A percentile compares a stretch with the other conserved stretches of the same genome.
Evolutionary conservation across 2,888 invertebrate species (phyloP).

Genomic region (Fragum sueziense): DNA sequence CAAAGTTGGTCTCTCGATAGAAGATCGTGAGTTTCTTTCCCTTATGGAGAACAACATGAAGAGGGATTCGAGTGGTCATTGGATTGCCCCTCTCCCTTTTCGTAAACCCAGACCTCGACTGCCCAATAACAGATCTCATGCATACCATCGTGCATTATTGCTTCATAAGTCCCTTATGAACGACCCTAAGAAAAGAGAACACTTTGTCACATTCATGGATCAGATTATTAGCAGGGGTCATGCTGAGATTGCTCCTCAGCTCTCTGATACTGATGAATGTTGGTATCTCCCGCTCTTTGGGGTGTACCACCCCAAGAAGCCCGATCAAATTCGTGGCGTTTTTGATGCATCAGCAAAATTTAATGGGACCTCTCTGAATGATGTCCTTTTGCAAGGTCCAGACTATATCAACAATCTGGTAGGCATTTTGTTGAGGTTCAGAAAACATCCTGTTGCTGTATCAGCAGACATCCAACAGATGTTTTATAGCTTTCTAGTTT

Average conservation of each 20-base stretch:
- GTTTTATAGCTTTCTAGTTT: constrained; percentile 37
- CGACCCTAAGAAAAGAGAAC: constrained; percentile 4
- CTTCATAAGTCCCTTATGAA: constrained; percentile 14
- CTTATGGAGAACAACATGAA: constrained; percentile 23
- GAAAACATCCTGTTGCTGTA: constrained; percentile 32
- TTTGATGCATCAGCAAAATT: constrained; percentile 42
- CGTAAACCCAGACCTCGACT: constrained; percentile 4
- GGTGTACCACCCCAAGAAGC: constrained; percentile 36
- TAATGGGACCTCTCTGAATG: constrained; percentile 30
- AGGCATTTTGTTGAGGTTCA: constrained; percentile 35
- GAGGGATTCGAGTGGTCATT: constrained; percentile 24
- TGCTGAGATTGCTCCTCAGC: constrained; percentile 56
- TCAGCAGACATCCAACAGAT: constrained; percentile 45
- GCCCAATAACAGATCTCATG: constrained; percentile 46
- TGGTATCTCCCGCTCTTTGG: constrained; percentile 44
- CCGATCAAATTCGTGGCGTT: constrained; percentile 32
- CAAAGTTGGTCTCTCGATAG: constrained; percentile 22
- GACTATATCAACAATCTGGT: constrained; percentile 42
- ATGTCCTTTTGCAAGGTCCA: constrained; percentile 39
- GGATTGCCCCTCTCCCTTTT: constrained; percentile 49
- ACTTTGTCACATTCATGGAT: constrained; percentile 33
- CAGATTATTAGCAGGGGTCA: constrained; percentile 38
- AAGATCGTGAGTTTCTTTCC: constrained; percentile 29
- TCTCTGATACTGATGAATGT: constrained; percentile 21
- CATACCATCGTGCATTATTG: constrained; percentile 28